phyloP scores from a whole-genome alignment of 1,140 invertebrate species.

The Temnothorax longispinosus region DNA sequence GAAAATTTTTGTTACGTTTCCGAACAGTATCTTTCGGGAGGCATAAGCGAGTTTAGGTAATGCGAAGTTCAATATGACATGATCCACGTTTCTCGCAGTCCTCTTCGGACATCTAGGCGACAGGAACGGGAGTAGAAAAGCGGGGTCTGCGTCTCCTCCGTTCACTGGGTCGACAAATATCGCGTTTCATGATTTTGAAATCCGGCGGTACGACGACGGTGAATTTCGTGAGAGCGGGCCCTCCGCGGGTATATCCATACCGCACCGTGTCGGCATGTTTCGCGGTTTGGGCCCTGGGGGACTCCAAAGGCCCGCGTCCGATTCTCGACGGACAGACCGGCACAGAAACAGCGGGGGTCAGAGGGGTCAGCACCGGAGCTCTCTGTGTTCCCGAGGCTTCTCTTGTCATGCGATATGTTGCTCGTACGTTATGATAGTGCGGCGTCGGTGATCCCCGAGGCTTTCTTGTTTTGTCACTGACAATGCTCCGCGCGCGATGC shows the following conservation, averaged over 20 bases:
- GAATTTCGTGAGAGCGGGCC: slow-evolving; percentile 66
- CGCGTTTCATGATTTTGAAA: slow-evolving; percentile 67
- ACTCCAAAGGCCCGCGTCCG: slow-evolving; percentile 68
- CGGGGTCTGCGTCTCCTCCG: slow-evolving; percentile 25
- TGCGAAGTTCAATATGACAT: background rate
- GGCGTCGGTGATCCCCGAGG: slow-evolving; percentile 68
- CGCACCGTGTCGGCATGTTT: slow-evolving; percentile 75
- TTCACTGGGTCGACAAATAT: slow-evolving; percentile 62
- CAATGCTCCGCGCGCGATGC: slow-evolving; percentile 66
- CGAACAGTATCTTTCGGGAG: background rate
- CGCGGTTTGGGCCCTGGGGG: slow-evolving; percentile 69
- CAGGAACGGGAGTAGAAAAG: background rate
- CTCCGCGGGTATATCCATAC: slow-evolving; percentile 41
- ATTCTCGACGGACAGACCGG: slow-evolving; percentile 62
- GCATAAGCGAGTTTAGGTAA: background rate
- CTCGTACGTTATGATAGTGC: slow-evolving; percentile 77
- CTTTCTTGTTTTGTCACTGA: slow-evolving; percentile 73
- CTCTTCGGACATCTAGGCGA: background rate
- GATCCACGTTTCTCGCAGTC: background rate
- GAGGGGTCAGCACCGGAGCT: slow-evolving; percentile 70
- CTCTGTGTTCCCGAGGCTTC: slow-evolving; percentile 69
- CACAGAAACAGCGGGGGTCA: slow-evolving; percentile 76
- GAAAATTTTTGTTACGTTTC: background rate
- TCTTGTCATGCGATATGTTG: slow-evolving; percentile 79
- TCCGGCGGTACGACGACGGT: slow-evolving; percentile 27